A percentile compares a stretch with the other conserved stretches of the same genome.
Conservation (phyloP, 2,797 vertebrate species). For the Enteromius anoplus region DNA sequence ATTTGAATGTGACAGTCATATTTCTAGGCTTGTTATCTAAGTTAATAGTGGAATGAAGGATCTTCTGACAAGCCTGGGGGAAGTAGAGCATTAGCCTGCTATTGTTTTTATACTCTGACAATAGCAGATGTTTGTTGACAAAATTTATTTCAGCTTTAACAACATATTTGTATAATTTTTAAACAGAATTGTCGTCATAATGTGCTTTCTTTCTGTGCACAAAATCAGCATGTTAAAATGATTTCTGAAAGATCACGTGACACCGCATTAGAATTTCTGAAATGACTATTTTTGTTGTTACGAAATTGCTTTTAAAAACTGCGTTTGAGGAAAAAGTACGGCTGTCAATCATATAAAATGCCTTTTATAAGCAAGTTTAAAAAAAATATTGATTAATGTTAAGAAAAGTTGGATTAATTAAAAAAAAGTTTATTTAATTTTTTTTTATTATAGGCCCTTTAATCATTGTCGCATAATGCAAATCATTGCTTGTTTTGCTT, state of each 20-base stretch:
- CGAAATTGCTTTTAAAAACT: not conserved
- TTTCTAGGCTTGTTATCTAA: not conserved
- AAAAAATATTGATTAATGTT: not conserved
- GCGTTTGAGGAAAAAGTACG: not conserved
- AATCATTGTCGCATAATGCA: not conserved
- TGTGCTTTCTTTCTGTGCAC: not conserved
- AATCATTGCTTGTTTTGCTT: not conserved
- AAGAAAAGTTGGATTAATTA: not conserved
- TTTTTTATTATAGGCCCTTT: too few relatives aligned
- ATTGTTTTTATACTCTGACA: not conserved
- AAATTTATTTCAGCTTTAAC: not conserved
- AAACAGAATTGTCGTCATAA: too few relatives aligned
- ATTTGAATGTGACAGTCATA: not conserved
- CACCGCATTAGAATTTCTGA: not conserved
- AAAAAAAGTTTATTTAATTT: not conserved
- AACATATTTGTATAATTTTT: too few relatives aligned
- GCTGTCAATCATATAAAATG: not conserved
- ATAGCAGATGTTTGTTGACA: not conserved
- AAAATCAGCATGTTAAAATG: not conserved
- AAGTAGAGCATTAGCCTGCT: not conserved
- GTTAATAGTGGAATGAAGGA: not conserved
- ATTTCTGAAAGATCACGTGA: not conserved
- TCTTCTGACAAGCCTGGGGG: not conserved
- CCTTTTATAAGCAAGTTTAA: not conserved
- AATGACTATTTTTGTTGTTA: not conserved